These are phyloP conservation scores for Lasioglossum albipes DNA, from an alignment of 1,140 invertebrate genomes.

Conservation along the genomic window DNA sequence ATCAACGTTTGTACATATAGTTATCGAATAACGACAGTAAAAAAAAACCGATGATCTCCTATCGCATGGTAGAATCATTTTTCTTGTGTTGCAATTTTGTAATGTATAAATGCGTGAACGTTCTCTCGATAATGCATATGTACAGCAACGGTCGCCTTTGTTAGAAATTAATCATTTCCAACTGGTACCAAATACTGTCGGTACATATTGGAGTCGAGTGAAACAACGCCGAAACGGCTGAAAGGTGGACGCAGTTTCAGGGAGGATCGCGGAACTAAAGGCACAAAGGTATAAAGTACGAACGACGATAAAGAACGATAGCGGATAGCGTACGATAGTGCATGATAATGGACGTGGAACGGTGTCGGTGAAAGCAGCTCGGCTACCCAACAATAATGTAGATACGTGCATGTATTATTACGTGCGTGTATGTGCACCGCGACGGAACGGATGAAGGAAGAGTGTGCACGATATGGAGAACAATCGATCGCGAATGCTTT, in stretches of 20 bases:
- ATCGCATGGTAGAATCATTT: too few relatives aligned
- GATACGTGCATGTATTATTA: too few relatives aligned
- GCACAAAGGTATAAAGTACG: neutral
- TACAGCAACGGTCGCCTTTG: too few relatives aligned
- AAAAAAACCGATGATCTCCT: too few relatives aligned
- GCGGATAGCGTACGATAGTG: neutral
- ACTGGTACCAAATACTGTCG: neutral
- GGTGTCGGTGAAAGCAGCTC: neutral
- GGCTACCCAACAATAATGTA: neutral
- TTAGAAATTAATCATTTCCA: too few relatives aligned
- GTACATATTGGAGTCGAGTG: neutral
- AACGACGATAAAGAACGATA: neutral
- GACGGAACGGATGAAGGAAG: neutral
- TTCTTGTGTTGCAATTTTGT: too few relatives aligned
- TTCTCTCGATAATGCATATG: too few relatives aligned
- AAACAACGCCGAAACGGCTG: neutral
- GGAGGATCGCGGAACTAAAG: neutral
- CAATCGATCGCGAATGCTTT: neutral
- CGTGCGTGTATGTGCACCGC: too few relatives aligned
- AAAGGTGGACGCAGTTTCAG: neutral
- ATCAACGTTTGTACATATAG: neutral
- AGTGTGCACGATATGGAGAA: neutral
- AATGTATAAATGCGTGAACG: too few relatives aligned
- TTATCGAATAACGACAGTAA: too few relatives aligned
- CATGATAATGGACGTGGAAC: constrained; percentile 2